Evolutionary conservation across 1,140 invertebrate species (phyloP), one percentile per base, ranked within the genome.

Genomic region (Drosophila quadrilineata): DNA sequence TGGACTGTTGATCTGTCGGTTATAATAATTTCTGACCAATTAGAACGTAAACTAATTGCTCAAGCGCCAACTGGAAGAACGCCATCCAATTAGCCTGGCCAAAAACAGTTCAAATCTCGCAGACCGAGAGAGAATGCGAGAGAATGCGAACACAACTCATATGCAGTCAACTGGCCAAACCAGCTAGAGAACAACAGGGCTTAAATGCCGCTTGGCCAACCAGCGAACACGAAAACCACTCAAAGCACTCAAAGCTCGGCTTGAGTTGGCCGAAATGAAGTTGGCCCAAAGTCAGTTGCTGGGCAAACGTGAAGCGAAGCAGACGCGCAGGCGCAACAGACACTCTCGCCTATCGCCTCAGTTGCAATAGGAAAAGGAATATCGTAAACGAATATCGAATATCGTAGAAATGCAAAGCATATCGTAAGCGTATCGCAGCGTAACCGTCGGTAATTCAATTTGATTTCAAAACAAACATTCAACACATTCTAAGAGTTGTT

Each of bases 11-110:
- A 12, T 3, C 21, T 82, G 67, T 84, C 69, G 73, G 68, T 74
- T 71, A 85, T 76, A 76, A 84, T 85, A 85, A 79, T 79, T 79
- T 86, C 71, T 85, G 79, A 85, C 79, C 79, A 85, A 85, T 85
- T 85, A 85, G 79, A 85, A 85, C 64, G 58, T 69, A 75, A 85
- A 86, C 79, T 85, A 85, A 85, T 85, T 85, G 80, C 80, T 85
- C 79, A 75, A 85, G 70, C 82, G 73, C 77, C 77, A 73, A 74
- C 70, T 71, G 79, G 79, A 86, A 85, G 75, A 85, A 69, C 80
- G 67, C 56, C 73, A 64, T 75, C 79, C 79, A 86, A 85, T 85
- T 85, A 85, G 79, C 75, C 75, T 62, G 60, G 28, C 69, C 59
- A 43, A 36, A 71, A 80, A 69, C 48, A 36, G n/a, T n/a, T n/a